These are phyloP conservation scores for Falco novaeseelandiae DNA, from an alignment of 2,797 vertebrate species.

Conservation along the genomic window DNA sequence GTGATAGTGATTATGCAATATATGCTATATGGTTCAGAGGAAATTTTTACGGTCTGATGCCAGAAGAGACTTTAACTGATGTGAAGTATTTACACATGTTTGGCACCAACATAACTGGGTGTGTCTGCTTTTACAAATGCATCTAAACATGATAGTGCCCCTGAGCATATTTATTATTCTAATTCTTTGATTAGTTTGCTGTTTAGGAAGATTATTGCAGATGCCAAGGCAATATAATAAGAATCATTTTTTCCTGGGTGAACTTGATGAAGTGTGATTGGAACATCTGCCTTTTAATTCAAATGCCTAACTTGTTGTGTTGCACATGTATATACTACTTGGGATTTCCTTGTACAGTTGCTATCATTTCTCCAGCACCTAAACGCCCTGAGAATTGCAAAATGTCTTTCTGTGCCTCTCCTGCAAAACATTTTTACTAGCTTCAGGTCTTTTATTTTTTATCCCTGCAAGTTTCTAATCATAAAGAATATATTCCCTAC, in stretches of 20 bases:
- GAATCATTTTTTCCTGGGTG: not conserved
- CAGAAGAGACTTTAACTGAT: not conserved
- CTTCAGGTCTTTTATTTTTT: conserved; percentile 54
- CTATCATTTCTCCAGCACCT: conserved; percentile 8
- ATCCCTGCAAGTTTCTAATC: conserved; percentile 41
- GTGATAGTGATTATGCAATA: not conserved
- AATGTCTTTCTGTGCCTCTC: conserved; percentile 20
- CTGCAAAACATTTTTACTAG: conserved; percentile 48
- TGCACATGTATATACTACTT: conserved; percentile 19
- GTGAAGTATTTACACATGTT: not conserved
- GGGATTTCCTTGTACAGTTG: not conserved
- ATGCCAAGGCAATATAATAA: not conserved
- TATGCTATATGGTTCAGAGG: not conserved
- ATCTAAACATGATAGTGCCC: not conserved
- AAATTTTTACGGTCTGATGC: not conserved
- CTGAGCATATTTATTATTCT: conserved; percentile 11
- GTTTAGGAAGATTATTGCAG: not conserved
- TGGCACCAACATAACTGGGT: not conserved
- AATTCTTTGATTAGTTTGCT: conserved; percentile 34
- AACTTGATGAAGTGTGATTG: not conserved
- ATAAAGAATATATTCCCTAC: conserved; percentile 27
- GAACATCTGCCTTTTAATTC: conserved; percentile 32
- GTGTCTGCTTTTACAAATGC: not conserved
- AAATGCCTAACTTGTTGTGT: conserved; percentile 23
- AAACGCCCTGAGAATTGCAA: conserved; percentile 46